These are phyloP conservation scores for Cetoscarus ocellatus DNA, from an alignment of 2,797 vertebrate species.

Conservation along the genomic window DNA sequence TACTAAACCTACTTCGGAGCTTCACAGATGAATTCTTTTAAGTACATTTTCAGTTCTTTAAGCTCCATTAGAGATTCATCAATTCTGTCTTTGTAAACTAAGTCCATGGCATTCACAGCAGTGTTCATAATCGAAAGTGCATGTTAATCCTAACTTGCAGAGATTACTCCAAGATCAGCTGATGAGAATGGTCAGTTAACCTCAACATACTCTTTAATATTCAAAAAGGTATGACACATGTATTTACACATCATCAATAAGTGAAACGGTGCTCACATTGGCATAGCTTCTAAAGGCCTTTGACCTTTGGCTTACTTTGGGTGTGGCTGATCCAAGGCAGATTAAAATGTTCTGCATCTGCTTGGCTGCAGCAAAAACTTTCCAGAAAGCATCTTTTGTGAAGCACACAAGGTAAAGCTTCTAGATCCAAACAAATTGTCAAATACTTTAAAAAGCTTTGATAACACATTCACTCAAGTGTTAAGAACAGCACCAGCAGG, in stretches of 20 bases:
- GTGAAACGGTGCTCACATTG: conserved; percentile 32
- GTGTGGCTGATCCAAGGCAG: conserved; percentile 8
- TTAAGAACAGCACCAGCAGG: conserved; percentile 4
- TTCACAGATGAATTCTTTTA: conserved; percentile 37
- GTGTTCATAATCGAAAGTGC: conserved; percentile 64
- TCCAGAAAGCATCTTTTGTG: conserved; percentile 7
- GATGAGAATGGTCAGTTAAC: conserved; percentile 28
- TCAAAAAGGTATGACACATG: conserved; percentile 38
- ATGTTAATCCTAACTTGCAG: conserved; percentile 50
- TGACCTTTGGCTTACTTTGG: conserved; percentile 7
- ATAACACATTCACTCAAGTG: conserved; percentile 7
- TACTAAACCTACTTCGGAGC: conserved; percentile 52
- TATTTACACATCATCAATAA: conserved; percentile 67
- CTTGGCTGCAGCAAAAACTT: conserved; percentile 14
- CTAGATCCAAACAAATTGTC: conserved; percentile 13
- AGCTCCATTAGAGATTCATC: conserved; percentile 23
- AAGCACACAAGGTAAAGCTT: conserved; percentile 2
- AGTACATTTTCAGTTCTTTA: conserved; percentile 33
- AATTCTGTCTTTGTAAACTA: conserved; percentile 46
- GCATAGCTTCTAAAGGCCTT: conserved; percentile 19
- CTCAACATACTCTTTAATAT: conserved; percentile 20
- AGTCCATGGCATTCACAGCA: conserved; percentile 57
- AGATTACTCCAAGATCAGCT: conserved; percentile 31
- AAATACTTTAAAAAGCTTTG: conserved; percentile 1
- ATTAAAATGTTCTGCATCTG: conserved; percentile 15